phyloP scores from a whole-genome alignment of 2,797 vertebrate species.

The Peromyscus melanophrys region DNA sequence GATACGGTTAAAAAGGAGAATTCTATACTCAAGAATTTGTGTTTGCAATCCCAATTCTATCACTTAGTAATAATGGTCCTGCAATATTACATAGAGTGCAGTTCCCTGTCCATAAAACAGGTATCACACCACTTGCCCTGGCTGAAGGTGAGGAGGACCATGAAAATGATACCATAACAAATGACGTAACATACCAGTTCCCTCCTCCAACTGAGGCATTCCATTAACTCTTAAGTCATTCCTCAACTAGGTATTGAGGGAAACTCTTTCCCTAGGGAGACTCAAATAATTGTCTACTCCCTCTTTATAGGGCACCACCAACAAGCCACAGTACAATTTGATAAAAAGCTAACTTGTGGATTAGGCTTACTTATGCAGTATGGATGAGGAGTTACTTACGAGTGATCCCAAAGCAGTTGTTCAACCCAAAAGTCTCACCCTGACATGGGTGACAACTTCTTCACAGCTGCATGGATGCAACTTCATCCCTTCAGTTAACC shows the following conservation, averaged over 20 bases:
- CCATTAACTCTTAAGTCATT: slow-evolving; percentile 5
- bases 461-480: not conserved
- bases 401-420: not conserved
- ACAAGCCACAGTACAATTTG: not conserved
- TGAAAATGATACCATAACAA: slow-evolving; percentile 24
- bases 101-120: not conserved
- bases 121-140: not conserved
- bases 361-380: not conserved
- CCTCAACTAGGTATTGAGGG: not conserved
- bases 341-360: not conserved
- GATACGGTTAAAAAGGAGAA: not conserved
- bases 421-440: not conserved
- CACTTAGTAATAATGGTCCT: not conserved
- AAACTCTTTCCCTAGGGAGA: not conserved
- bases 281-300: not conserved
- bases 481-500: not conserved
- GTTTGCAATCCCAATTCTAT: slow-evolving; percentile 46
- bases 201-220: not conserved
- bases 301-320: not conserved
- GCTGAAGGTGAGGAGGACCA: not conserved
- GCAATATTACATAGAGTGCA: not conserved
- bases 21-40: slow-evolving; percentile 12
- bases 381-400: not conserved
- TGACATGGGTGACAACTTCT: not conserved
- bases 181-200: not conserved